Evolutionary conservation across 2,797 vertebrate species (phyloP), one percentile per base, ranked within the genome.

Genomic region (Loris lydekkerianus): DNA sequence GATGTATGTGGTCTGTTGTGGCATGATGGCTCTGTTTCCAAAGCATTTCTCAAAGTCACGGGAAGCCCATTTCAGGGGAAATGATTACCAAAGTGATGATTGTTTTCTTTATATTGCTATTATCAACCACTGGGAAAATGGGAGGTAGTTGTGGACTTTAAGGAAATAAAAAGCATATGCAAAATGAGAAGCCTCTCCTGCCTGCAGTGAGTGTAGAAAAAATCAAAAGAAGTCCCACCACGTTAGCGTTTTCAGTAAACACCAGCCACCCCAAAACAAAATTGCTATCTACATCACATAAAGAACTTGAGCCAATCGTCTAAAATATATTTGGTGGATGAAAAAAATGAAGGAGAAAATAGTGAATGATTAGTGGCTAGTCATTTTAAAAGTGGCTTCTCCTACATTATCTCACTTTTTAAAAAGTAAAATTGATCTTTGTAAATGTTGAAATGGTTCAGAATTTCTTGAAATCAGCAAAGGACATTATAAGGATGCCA

Each of bases 401-500:
- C 46, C 63, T 76, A 43, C 5, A 49, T 86, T 10, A 80, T 40
- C 65, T 93, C 90, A 86, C 20, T 93, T 95, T 94, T 43, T 18
- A 67, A 94, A 94, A 92, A 87, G 78, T 82, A 43, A 58, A 84
- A 58, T 87, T 70, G 73, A 77, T 87, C 61, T 78, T 67, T 90
- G 69, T 87, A 31, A 96, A 80, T 89, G 78, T 94, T 89, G 80
- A 92, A 95, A 86, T n/a, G 49, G 87, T 80, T 95, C 58, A 40
- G 85, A 77, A 70, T 95, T 90, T 82, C 89, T 87, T 95, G 63
- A 80, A 86, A 43, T 69, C 88, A 85, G 86, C 61, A 69, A 81
- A 91, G 76, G 92, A 31, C n/a, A 37, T 82, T 89, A 67, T 89
- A 72, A 75, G 60, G 10, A 17, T 69, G 34, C 46, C 77, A 78